Evolutionary conservation across 1,140 invertebrate species (phyloP), one percentile per base, ranked within the genome.

Genomic region (Bombus fervidus): DNA sequence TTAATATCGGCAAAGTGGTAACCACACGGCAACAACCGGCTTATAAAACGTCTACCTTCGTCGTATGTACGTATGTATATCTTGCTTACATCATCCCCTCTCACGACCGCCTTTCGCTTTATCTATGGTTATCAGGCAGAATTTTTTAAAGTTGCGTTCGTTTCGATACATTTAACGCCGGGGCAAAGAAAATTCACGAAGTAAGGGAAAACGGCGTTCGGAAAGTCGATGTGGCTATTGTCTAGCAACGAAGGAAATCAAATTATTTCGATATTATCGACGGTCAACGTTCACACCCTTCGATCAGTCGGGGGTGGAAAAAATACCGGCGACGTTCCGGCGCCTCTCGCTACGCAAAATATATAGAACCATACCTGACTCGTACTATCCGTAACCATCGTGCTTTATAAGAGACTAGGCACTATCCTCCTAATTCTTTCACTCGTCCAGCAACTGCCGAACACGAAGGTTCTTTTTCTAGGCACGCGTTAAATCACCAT

Each of bases 381-480:
- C 12, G 91, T 90, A 89, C 84, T 93, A 86, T 94, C 94, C 86
- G 94, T 94, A 81, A 95, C 94, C 94, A 95, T 95, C 77, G 86
- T 85, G 88, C 81, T 73, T n/a, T 31, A 80, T 25, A 31, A 82
- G 84, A 89, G 87, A 87, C 59, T 71, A 74, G 62, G 31, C 85
- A 68, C 69, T 59, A n/a, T 64, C 18, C 15, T 57, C 66, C 68
- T 31, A 41, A 77, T 74, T 41, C 64, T 71, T 59, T 85, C 87
- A 62, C 73, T 69, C 47, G 57, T 53, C 80, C 74, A 81, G 64
- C 69, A 62, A 39, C 41, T 47, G 74, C 75, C 74, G 87, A 47
- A 77, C 81, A 69, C 79, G 77, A 81, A 81, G 79, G 80, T 88
- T 87, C 41, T 64, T 87, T 77, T 89, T 47, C 68, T 75, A 77